Conservation (phyloP, 1,140 invertebrate genomes). For the Halictus rubicundus region DNA sequence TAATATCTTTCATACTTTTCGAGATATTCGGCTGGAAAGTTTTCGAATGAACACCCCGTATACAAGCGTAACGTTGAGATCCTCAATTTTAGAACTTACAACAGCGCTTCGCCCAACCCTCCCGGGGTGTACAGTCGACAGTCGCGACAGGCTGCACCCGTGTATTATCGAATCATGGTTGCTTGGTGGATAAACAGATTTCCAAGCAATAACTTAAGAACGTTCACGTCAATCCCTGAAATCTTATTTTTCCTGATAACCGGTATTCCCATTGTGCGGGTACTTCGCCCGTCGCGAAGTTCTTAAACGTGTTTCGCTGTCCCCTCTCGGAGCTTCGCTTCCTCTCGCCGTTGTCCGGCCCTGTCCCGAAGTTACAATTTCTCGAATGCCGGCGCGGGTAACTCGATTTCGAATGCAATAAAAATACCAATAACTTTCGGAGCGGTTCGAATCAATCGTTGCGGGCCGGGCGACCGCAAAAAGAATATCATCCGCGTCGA, state of each 20-base stretch:
- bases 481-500: not conserved
- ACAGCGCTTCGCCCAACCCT: too few relatives aligned
- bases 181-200: not conserved
- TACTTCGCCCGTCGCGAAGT: not conserved
- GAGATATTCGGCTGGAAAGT: too few relatives aligned
- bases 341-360: not conserved
- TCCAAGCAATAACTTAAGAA: not conserved
- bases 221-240: not conserved
- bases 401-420: slow-evolving; percentile 12
- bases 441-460: slow-evolving; percentile 2
- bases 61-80: too few relatives aligned
- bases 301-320: not conserved
- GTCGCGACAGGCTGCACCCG: not conserved
- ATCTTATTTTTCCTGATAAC: not conserved
- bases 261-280: not conserved
- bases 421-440: slow-evolving; percentile 33
- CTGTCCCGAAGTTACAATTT: not conserved
- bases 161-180: not conserved
- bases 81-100: too few relatives aligned
- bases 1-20: too few relatives aligned
- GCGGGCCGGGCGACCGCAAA: not conserved
- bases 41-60: too few relatives aligned
- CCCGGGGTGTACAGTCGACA: not conserved
- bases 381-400: not conserved
- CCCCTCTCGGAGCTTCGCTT: not conserved